Evolutionary conservation across 1,140 invertebrate species (phyloP), one percentile per base, ranked within the genome.

Genomic region (Epicauta chinensis): DNA sequence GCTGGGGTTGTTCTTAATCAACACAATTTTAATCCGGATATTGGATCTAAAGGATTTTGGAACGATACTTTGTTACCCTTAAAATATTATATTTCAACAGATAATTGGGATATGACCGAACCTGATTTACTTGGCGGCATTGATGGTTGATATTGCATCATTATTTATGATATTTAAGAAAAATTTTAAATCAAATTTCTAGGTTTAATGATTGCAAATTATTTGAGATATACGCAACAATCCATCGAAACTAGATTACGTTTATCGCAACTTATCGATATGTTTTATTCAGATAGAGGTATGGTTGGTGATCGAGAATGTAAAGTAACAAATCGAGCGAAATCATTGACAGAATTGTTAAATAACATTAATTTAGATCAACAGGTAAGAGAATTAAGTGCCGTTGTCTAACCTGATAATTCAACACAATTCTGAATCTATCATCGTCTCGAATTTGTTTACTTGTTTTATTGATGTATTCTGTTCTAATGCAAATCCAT

Each of bases 281-380:
- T 83, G 78, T 86, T 83, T 63, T 86, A 85, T 64, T 83, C 82
- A 0, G 70, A 77, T 40, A 72, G 74, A 52, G 82, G 81, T 2
- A 67, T 82, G 7, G 70, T 72, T 2, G 79, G 80, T 51, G 73
- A 82, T 29, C 58, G 70, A 0, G 67, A 63, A 6, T 69, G 79
- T 1, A 74, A 69, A 56, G 80, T 80, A 1, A 83, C 82, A 46
- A 75, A 80, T 44, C 69, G 82, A 50, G 71, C 65, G 13, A 60
- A 65, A 6, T 64, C 75, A 30, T 77, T 81, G 52, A 55, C 61
- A 2, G 67, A 68, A 47, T 51, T 77, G 13, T 59, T 76, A 3
- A 67, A 71, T 10, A 63, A 62, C 11, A 45, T 63, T 1, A 63
- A 73, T 15, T 55, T 77, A 14, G 42, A 62, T 5, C 58, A 64